Evolutionary conservation across 2,113 vertebrate genomes (phyloP), one percentile per base, ranked within the genome.

Genomic region (Osmerus mordax): DNA sequence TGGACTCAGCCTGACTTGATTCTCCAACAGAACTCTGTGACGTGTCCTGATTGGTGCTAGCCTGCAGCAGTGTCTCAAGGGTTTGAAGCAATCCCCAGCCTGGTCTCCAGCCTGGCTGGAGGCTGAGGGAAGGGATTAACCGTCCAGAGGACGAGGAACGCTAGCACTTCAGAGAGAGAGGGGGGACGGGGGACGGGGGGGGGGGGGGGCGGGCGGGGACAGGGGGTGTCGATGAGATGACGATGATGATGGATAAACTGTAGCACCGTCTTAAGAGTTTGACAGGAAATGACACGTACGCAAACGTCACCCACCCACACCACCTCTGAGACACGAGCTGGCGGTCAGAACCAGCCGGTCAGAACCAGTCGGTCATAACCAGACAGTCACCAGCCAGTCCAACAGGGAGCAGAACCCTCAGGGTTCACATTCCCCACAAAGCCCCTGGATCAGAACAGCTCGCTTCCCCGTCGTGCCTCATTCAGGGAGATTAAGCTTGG

Each of bases 341-440:
- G 6, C 7, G 36, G 36, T 41, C 36, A 41, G 36, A 41, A 41
- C 36, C 36, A 41, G 36, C 1, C 36, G 29, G 6, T 41, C 36
- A 41, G 36, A 8, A 7, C 36, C 36, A 41, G 36, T 7, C 29
- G 5, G 29, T 32, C 29, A 32, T 3, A 19, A 21, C 2, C 23
- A 15, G 65, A 62, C 67, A 69, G 72, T 74, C 76, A 36, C 74
- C 67, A 28, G 78, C 75, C 62, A 79, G 78, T 71, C 66, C 68
- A 66, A 70, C 75, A 71, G 80, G 62, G 11, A 63, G 82, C 83
- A 83, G 80, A 69, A 87, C 78, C 79, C 14, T 74, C 81, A 87
- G 79, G 82, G 81, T 77, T 85, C 79, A 83, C 86, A 91, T 86
- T 88, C 85, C 83, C 19, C 7, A 85, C 83, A 89, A 90, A 91